These are phyloP conservation scores for Selene dorsalis DNA, from an alignment of 2,797 vertebrate species.

Conservation along the genomic window DNA sequence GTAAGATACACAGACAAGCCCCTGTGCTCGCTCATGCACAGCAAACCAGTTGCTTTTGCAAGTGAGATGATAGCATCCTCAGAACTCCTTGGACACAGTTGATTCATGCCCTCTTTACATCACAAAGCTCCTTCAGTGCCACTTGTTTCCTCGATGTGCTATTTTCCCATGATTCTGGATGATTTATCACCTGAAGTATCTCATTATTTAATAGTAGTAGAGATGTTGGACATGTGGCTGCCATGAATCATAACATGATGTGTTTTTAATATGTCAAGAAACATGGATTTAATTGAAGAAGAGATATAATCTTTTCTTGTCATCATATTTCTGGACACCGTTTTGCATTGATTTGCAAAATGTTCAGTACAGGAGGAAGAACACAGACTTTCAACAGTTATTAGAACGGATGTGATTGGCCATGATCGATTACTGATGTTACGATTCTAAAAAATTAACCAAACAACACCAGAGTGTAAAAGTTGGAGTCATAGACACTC, in stretches of 20 bases:
- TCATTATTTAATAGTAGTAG: not conserved
- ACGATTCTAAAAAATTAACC: not conserved
- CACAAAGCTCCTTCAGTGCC: not conserved
- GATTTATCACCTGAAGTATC: not conserved
- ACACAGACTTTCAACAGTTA: not conserved
- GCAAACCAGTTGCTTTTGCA: not conserved
- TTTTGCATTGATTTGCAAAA: not conserved
- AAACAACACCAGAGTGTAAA: not conserved
- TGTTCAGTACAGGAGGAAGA: not conserved
- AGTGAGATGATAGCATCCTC: not conserved
- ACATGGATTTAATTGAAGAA: not conserved
- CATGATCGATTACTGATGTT: not conserved
- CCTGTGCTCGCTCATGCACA: not conserved
- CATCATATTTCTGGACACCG: not conserved
- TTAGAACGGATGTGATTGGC: not conserved
- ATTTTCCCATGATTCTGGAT: not conserved
- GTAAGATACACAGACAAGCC: not conserved
- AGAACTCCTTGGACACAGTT: not conserved
- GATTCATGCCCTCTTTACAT: constrained; percentile 5
- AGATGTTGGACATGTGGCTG: not conserved
- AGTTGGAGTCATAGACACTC: constrained; percentile 24
- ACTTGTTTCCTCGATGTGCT: constrained; percentile 2
- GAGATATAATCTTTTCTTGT: not conserved
- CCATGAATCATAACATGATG: not conserved
- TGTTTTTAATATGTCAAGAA: not conserved